Base-by-base conservation (phyloP, 2,797 vertebrate genomes). In the Chlorospingus flavigularis region DNA sequence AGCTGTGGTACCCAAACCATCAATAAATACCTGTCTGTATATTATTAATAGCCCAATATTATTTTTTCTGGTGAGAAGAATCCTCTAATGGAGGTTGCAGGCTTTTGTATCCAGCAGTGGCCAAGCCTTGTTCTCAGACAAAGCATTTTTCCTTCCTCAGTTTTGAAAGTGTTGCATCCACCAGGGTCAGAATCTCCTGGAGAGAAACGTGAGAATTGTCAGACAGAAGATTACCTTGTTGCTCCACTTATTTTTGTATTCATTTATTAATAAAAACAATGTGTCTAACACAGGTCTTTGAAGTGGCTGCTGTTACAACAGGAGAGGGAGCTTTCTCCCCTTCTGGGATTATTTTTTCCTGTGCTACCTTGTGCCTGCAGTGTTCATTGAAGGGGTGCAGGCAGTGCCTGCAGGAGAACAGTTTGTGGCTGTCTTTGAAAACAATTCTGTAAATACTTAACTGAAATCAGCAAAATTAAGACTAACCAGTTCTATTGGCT, bases 151-250 rank as follows among this genome's bases (percentile, higher is more conserved):
- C 57, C 51, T 72, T 90, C 19, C 72, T 61, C 81, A 98, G 92
- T 51, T 94, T 96, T 16, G 10, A 17, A 51, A 98, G 94, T 2
- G 93, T 88, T 13, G 67, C 67, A 13, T 96, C 58, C 26, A 94
- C 93, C 0, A 97, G 87, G 10, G 91, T 94, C 14, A 78, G 77
- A 63, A 98, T 97, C 93, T 98, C 97, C 98, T 98, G 65, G 13
- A 47, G 42, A 63, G 40, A 67, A 94, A 76, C 2, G 18, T 13
- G 26, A 76, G 55, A 82, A 16, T 11, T 45, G 57, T 65, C 65
- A 71, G 42, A 61, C 13, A 70, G 19, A 72, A 57, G 50, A 28
- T 40, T 18, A 91, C 11, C 30, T 91, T 90, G 31, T 58, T 81
- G 30, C 60, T 94, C 68, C 45, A 28, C 17, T 72, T 65, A 42